Base-by-base conservation (phyloP, 1,140 invertebrate genomes). In the Drosophila azteca region DNA sequence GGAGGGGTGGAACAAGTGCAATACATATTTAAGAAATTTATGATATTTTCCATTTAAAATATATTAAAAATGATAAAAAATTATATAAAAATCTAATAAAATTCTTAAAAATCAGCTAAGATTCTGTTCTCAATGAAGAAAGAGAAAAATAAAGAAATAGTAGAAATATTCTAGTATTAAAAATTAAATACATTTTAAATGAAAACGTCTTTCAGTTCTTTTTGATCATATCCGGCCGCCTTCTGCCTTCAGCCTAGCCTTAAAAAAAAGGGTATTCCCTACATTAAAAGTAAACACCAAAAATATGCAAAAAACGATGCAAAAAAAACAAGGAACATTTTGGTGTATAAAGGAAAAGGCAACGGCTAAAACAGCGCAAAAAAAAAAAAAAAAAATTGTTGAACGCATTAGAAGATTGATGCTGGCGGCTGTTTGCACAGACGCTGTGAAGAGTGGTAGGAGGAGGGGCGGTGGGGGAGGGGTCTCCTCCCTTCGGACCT, bases 341-440 rank as follows among this genome's bases (percentile, higher is more conserved):
- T 41, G 35, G 31, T 39, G 66, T 24, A 71, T 41, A 72, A 73
- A 73, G n/a, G 1, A 72, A 72, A 73, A 73, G 22, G 3, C 35
- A 74, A 73, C 55, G 78, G 82, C 81, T 81, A 78, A 74, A 81
- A 77, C 62, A 87, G 82, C 78, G 77, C 72, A 85, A 84, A 39
- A 74, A 75, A 81, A 74, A 68, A 77, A 68, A 85, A 85, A 13
- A 74, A 75, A 81, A 77, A 68, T 78, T 87, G 45, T 62, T 85
- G 82, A 85, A 87, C 82, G 82, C 82, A 85, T 85, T 85, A 85
- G 82, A 87, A 85, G 82, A 85, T 85, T 85, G 82, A 87, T 85
- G 82, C 82, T 87, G 82, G 74, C 78, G 84, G 82, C 83, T 85
- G 82, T 85, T 82, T 85, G 64, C 54, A 75, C 60, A 76, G 68